A percentile compares a stretch with the other conserved stretches of the same genome.
Conservation (phyloP, 2,888 invertebrate species). For the Pollenia angustigena region DNA sequence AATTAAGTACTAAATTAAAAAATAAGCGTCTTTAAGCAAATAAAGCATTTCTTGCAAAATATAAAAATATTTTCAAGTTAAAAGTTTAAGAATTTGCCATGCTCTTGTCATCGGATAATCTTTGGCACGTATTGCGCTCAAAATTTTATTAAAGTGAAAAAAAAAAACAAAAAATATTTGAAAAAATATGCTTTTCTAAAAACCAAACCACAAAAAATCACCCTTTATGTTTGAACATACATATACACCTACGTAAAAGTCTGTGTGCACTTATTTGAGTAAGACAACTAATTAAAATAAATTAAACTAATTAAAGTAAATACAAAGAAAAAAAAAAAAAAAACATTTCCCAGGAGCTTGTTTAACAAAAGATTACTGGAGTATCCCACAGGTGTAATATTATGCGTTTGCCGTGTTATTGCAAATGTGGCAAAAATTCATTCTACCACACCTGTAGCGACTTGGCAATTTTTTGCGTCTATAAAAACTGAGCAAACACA, state of each 20-base stretch:
- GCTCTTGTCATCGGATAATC: too few relatives aligned
- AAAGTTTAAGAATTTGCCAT: too few relatives aligned
- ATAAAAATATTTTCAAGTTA: too few relatives aligned
- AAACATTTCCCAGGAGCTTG: conserved; percentile 65
- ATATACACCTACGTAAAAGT: too few relatives aligned
- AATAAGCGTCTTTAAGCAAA: too few relatives aligned
- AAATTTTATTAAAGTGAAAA: too few relatives aligned
- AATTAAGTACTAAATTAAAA: too few relatives aligned
- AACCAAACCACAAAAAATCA: too few relatives aligned
- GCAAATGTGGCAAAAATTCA: conserved; percentile 45
- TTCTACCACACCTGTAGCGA: conserved; percentile 48
- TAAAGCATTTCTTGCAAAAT: too few relatives aligned
- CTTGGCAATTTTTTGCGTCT: conserved; percentile 19
- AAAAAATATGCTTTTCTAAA: too few relatives aligned
- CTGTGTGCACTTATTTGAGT: not conserved
- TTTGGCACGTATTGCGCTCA: too few relatives aligned
- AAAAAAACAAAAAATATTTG: too few relatives aligned
- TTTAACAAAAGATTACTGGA: conserved; percentile 58
- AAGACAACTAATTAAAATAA: conserved; percentile 59
- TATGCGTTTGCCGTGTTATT: conserved; percentile 48
- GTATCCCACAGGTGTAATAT: conserved; percentile 66
- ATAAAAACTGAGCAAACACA: conserved; percentile 55
- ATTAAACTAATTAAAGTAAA: conserved; percentile 36
- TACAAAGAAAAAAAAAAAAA: conserved; percentile 5
- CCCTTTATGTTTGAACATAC: not conserved